A percentile compares a stretch with the other conserved stretches of the same genome.
Conservation (phyloP, 2,888 invertebrate genomes). For the Gari tellinella region DNA sequence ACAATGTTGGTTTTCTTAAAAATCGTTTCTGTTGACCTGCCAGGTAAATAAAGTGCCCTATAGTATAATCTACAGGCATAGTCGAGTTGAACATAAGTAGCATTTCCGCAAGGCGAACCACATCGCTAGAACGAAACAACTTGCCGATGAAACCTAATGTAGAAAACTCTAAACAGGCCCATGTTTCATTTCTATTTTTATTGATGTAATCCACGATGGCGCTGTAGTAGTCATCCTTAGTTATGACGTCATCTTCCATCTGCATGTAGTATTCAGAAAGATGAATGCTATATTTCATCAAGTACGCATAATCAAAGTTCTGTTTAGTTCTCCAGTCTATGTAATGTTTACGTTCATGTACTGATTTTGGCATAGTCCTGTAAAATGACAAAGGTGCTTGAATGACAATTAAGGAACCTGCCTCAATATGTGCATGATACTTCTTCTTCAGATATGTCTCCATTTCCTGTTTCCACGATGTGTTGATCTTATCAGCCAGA, state of each 20-base stretch:
- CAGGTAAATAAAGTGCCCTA: conserved; percentile 32
- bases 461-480: too few relatives aligned
- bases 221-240: too few relatives aligned
- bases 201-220: conserved; percentile 78
- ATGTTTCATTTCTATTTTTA: conserved; percentile 50
- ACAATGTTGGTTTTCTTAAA: conserved; percentile 22
- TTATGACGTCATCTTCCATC: too few relatives aligned
- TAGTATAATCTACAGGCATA: conserved; percentile 43
- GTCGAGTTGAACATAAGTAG: conserved; percentile 40
- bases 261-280: too few relatives aligned
- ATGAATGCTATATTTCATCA: too few relatives aligned
- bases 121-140: conserved; percentile 39
- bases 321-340: conserved; percentile 84
- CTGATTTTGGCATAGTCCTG: too few relatives aligned
- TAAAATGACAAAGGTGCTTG: too few relatives aligned
- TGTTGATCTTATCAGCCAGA: too few relatives aligned
- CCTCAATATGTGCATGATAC: too few relatives aligned
- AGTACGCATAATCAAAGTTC: conserved; percentile 82
- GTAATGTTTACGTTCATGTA: too few relatives aligned
- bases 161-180: conserved; percentile 52
- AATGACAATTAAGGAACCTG: too few relatives aligned
- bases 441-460: too few relatives aligned
- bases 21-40: conserved; percentile 30
- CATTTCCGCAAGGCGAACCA: conserved; percentile 33
- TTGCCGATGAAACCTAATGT: conserved; percentile 56